Percentiles rank a stretch among this genome's conserved stretches.
Evolutionary conservation across 1,140 invertebrate genomes (phyloP).

Genomic region (Temnothorax longispinosus): DNA sequence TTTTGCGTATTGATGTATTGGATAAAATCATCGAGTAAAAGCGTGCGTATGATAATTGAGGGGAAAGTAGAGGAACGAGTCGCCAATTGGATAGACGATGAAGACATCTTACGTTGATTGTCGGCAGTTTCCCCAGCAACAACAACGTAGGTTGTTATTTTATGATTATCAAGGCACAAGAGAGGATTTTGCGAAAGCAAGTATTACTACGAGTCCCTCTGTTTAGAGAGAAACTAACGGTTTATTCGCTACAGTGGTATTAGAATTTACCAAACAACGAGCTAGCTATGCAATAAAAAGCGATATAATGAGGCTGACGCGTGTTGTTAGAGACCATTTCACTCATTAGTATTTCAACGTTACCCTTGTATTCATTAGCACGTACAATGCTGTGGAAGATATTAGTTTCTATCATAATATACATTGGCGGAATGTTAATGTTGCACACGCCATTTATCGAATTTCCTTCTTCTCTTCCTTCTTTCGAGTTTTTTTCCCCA

Average conservation of each 20-base stretch:
- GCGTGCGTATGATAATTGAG: background rate
- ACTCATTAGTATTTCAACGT: constrained; percentile 3
- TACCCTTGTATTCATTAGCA: constrained; percentile 2
- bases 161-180: constrained; percentile 10
- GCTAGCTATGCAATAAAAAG: background rate
- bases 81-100: constrained; percentile 6
- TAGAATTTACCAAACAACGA: constrained; percentile 10
- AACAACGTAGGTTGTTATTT: constrained; percentile 37
- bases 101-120: constrained; percentile 38
- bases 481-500: background rate
- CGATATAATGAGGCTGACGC: background rate
- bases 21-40: background rate
- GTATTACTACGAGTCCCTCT: background rate
- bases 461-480: background rate
- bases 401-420: background rate
- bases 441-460: background rate
- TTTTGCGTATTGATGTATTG: background rate
- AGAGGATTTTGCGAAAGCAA: background rate
- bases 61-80: background rate
- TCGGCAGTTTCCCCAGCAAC: constrained; percentile 21
- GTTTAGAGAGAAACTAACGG: constrained; percentile 22
- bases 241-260: background rate
- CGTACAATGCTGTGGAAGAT: background rate
- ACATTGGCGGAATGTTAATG: background rate
- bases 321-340: background rate